phyloP scores from a whole-genome alignment of 2,113 vertebrate species.

The Pygoscelis antarcticus region DNA sequence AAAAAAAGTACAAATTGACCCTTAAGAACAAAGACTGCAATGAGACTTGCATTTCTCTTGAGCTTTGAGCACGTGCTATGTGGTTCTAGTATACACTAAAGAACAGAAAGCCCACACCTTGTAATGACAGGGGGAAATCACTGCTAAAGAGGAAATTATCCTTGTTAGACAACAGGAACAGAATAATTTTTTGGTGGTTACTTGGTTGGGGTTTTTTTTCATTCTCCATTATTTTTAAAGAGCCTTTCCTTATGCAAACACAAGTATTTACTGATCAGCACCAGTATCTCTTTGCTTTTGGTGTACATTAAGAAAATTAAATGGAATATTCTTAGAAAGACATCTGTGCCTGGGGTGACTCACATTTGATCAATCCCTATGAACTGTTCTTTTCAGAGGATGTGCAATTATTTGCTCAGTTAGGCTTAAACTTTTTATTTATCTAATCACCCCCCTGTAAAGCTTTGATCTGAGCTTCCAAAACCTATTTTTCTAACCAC shows the following conservation, averaged over 20 bases:
- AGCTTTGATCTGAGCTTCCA: constrained; percentile 79
- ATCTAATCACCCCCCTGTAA: constrained; percentile 79
- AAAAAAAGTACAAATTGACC: background rate
- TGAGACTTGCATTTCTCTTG: background rate
- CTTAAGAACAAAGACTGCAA: background rate
- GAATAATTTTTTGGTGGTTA: background rate
- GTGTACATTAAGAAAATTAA: constrained; percentile 76
- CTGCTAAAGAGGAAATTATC: background rate
- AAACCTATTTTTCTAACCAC: constrained; percentile 72
- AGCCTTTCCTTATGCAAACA: constrained; percentile 66
- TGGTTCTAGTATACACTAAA: background rate
- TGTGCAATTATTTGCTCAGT: constrained; percentile 85
- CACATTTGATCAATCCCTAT: constrained; percentile 77
- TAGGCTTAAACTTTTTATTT: constrained; percentile 81
- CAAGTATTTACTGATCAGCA: constrained; percentile 63
- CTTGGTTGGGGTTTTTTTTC: background rate
- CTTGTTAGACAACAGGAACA: constrained; percentile 53
- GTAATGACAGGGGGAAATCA: background rate
- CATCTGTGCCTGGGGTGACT: constrained; percentile 76
- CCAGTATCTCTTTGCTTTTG: constrained; percentile 57
- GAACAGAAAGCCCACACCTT: background rate
- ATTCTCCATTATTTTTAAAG: constrained; percentile 43
- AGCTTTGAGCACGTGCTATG: background rate
- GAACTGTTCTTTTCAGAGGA: constrained; percentile 77
- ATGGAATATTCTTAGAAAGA: constrained; percentile 79